A percentile compares a stretch with the other conserved stretches of the same genome.
Evolutionary conservation across 1,140 invertebrate species (phyloP).

Genomic region (Ganaspis sp.): DNA sequence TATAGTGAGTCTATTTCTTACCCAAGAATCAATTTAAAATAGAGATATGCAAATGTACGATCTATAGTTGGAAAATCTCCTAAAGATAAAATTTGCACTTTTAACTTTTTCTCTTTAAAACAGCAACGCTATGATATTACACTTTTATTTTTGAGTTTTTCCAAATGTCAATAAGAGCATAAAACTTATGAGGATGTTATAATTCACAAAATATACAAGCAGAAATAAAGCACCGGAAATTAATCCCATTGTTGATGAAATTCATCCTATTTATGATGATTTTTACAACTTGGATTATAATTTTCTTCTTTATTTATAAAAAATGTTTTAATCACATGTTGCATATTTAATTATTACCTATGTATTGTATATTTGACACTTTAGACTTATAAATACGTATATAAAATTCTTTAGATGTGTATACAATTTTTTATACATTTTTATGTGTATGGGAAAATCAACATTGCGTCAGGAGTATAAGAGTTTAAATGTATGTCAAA

Average conservation of each 20-base stretch:
- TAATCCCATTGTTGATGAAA: neutral
- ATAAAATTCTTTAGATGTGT: too few relatives aligned
- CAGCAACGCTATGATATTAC: too few relatives aligned
- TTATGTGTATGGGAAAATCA: too few relatives aligned
- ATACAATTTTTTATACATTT: too few relatives aligned
- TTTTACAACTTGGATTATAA: neutral
- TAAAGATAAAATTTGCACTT: too few relatives aligned
- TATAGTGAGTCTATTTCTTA: neutral
- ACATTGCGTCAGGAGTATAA: too few relatives aligned
- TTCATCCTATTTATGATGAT: neutral
- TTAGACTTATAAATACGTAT: too few relatives aligned
- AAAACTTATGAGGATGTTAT: conserved; percentile 5
- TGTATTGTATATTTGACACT: too few relatives aligned
- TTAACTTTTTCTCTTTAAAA: too few relatives aligned
- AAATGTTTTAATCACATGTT: too few relatives aligned
- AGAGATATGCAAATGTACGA: neutral
- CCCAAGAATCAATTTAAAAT: neutral
- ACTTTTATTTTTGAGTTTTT: neutral
- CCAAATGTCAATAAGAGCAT: conserved; percentile 8
- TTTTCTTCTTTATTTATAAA: neutral
- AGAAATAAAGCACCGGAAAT: neutral
- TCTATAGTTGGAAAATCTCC: neutral
- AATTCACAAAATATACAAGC: neutral
- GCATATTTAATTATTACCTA: too few relatives aligned
- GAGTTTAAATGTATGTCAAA: too few relatives aligned